Base-by-base conservation (phyloP, 2,797 vertebrate genomes). In the Chromis chromis region DNA sequence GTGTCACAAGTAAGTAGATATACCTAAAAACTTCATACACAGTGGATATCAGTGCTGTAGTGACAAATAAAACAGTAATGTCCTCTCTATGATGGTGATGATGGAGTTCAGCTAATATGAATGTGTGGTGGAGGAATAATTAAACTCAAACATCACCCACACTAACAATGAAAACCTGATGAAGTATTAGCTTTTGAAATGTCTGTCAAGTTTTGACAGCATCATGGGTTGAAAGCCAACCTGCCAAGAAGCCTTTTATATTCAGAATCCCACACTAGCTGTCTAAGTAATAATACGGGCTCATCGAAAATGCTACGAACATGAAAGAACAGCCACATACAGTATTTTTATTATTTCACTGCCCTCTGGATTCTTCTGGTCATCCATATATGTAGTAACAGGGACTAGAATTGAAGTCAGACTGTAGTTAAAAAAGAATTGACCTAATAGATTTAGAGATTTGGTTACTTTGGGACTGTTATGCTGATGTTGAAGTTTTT, bases 91-190 rank as follows among this genome's bases (percentile, higher is more conserved):
- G 33, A 11, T 36, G 10, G 33, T 36, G 33, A 36, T 12, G 3
- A 19, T 46, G 7, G 44, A n/a, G 44, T 17, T 6, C 8, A 22
- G 50, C 31, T 56, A 19, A 46, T 46, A 46, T 57, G 57, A 19
- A n/a, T 39, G 22, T 55, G 52, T 6, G 6, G 25, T 3, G 0
- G 61, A 49, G 4, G 44, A 17, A n/a, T 9, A 46, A 46, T 46
- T 19, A 76, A 44, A 58, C 9, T 76, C 27, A 49, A 67, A 54
- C 61, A 49, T 39, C 50, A 64, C 17, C 58, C 36, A 54, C 11
- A 6, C 31, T 39, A 55, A 27, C 50, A 53, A 6, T 21, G 2
- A 71, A 0, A 61, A 33, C 13, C 22, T 61, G 25, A 61, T 46
- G 4, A 46, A 4, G 8, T n/a, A 19, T 42, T 6, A n/a, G 57